Evolutionary conservation across 2,113 vertebrate genomes (phyloP).

Genomic region (Caranx melampygus): DNA sequence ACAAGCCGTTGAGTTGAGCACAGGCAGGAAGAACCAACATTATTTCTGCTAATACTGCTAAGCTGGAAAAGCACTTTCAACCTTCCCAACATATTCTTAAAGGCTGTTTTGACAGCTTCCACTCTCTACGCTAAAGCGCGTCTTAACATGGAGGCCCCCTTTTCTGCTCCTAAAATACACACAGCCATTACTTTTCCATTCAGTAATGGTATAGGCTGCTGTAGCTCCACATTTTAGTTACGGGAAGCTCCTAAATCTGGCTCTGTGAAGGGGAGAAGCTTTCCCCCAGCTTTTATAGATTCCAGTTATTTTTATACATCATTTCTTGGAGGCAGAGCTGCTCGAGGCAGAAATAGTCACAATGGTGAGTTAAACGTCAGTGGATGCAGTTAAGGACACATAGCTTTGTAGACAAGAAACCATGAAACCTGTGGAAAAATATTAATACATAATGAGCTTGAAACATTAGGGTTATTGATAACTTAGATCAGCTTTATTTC

Average conservation of each 20-base stretch:
- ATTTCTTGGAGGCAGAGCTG: conserved; percentile 33
- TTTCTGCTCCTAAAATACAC: conserved; percentile 48
- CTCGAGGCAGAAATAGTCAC: conserved; percentile 34
- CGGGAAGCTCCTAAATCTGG: conserved; percentile 25
- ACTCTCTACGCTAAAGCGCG: conserved; percentile 44
- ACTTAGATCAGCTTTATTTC: background rate
- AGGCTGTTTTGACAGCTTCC: conserved; percentile 55
- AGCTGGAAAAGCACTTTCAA: conserved; percentile 57
- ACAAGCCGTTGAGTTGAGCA: conserved; percentile 41
- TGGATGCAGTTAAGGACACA: conserved; percentile 4
- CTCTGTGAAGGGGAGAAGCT: conserved; percentile 8
- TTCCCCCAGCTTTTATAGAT: conserved; percentile 13
- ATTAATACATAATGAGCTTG: background rate
- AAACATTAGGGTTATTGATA: conserved; percentile 1
- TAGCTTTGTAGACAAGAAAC: background rate
- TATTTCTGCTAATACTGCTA: conserved; percentile 35
- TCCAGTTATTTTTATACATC: conserved; percentile 30
- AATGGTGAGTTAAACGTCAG: conserved; percentile 11
- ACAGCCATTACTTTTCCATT: conserved; percentile 51
- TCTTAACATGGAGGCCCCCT: conserved; percentile 52
- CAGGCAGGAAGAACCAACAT: conserved; percentile 20
- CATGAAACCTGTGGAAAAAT: background rate
- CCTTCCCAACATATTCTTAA: conserved; percentile 12
- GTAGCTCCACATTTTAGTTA: conserved; percentile 6
- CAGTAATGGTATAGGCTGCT: conserved; percentile 32